Evolutionary conservation across 2,888 invertebrate genomes (phyloP).

Genomic region (Zootermopsis nevadensis): DNA sequence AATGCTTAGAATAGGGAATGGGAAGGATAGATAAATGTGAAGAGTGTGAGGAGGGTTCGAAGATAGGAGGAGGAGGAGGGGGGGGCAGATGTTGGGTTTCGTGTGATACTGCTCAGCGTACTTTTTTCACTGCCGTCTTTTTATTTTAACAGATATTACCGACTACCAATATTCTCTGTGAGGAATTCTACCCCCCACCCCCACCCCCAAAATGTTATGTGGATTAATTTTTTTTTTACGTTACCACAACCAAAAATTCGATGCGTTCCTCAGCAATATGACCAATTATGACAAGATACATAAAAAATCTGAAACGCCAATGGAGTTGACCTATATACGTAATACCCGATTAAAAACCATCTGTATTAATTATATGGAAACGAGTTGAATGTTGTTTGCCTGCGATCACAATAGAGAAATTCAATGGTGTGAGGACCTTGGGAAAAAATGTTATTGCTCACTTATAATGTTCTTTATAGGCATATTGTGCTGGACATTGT

Average conservation of each 20-base stretch:
- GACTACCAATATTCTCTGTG: constrained; percentile 1
- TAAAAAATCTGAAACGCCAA: not conserved
- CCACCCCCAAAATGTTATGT: not conserved
- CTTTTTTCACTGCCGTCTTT: constrained; percentile 19
- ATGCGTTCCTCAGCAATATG: not conserved
- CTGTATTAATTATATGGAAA: too few species aligned
- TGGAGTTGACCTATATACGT: too few species aligned
- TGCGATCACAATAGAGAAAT: too few species aligned
- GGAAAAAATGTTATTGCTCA: too few species aligned
- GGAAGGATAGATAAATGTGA: constrained; percentile 39
- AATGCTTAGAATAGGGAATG: constrained; percentile 44
- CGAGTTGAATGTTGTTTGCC: too few species aligned
- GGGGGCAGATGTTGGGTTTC: constrained; percentile 20
- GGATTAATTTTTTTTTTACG: not conserved
- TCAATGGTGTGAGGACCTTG: too few species aligned
- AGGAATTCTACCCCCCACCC: not conserved
- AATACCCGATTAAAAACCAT: too few species aligned
- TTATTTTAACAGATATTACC: constrained; percentile 19
- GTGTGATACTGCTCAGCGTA: constrained; percentile 27
- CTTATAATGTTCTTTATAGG: too few species aligned
- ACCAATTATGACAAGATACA: not conserved
- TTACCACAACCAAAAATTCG: constrained; percentile 10
- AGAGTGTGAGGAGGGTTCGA: constrained; percentile 27
- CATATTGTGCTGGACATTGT: too few species aligned
- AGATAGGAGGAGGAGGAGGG: not conserved